phyloP scores from a whole-genome alignment of 2,113 vertebrate genomes.

The Fregetta grallaria region DNA sequence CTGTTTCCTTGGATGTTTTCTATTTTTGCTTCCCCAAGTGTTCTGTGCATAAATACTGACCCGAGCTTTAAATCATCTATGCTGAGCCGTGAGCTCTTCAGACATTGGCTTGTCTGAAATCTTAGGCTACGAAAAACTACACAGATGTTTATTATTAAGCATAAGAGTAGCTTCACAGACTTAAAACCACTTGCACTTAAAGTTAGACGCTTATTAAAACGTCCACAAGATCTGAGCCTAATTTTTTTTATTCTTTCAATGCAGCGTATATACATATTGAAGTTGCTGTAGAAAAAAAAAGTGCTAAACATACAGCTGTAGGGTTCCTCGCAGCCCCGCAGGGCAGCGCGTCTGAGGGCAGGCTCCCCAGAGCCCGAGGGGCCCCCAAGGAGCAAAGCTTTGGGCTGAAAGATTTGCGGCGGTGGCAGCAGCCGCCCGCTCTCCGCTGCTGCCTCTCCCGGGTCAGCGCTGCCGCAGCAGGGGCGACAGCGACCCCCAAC shows the following conservation, averaged over 20 bases:
- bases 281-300: neutral
- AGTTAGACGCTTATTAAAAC: neutral
- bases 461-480: neutral
- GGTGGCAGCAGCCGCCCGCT: neutral
- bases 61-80: constrained; percentile 26
- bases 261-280: neutral
- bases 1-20: neutral
- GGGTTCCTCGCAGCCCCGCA: neutral
- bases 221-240: neutral
- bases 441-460: neutral
- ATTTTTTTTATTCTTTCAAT: neutral
- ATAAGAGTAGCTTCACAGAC: neutral
- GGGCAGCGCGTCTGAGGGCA: neutral
- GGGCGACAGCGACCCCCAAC: neutral
- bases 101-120: constrained; percentile 4
- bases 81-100: neutral
- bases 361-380: neutral
- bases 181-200: neutral
- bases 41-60: neutral
- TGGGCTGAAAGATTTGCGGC: neutral
- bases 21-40: neutral
- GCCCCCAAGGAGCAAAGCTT: neutral
- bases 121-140: neutral
- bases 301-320: accelerated
- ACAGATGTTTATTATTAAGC: constrained; percentile 60